Conservation (phyloP, 2,113 vertebrate genomes). For the Rhineura floridana region DNA sequence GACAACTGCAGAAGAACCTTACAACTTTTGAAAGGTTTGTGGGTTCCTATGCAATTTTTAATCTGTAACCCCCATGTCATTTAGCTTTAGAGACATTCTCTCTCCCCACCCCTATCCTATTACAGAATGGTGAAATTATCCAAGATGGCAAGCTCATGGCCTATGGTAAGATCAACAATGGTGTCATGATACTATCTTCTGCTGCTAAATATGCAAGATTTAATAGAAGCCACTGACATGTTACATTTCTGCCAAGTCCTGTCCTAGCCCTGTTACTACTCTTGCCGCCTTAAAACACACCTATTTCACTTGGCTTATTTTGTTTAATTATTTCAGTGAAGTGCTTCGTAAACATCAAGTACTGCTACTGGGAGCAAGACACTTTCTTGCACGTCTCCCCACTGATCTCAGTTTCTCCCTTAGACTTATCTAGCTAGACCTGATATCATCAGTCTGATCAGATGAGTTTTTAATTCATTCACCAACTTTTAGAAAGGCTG, state of each 20-base stretch:
- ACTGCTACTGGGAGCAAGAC: neutral
- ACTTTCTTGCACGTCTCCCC: neutral
- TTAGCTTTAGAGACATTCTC: neutral
- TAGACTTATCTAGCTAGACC: neutral
- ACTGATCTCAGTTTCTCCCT: neutral
- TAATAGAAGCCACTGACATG: neutral
- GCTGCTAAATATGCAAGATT: neutral
- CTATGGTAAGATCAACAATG: neutral
- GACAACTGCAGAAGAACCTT: neutral
- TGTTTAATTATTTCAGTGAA: neutral
- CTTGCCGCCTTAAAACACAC: neutral
- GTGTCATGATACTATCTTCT: neutral
- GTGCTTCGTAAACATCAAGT: neutral
- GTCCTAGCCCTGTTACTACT: neutral
- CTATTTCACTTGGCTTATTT: neutral
- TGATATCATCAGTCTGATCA: neutral
- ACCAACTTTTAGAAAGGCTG: neutral
- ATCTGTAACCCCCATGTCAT: neutral
- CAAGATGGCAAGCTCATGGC: neutral
- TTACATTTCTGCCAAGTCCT: neutral
- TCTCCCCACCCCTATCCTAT: neutral
- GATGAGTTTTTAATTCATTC: neutral
- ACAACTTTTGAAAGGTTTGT: neutral
- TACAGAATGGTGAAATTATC: neutral
- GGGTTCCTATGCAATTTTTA: neutral